Evolutionary conservation across 2,797 vertebrate genomes (phyloP), one percentile per base, ranked within the genome.

Genomic region (Helicolenus hilgendorfi): DNA sequence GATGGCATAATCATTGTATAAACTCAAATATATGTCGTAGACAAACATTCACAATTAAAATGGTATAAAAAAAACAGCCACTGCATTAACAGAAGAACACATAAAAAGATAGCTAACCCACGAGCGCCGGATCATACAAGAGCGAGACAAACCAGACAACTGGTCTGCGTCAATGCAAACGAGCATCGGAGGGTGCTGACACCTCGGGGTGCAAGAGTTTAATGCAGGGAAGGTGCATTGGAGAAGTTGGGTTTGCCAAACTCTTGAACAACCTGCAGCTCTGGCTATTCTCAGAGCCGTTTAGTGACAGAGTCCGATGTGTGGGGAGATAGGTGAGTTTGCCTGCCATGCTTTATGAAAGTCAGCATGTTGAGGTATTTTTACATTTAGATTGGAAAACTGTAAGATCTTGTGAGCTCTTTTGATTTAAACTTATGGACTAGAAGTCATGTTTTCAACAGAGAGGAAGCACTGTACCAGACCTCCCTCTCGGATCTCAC

Each of bases 1-100:
- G 94, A 96, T 75, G 72, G 77, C 71, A 18, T 55, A 81, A 55
- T 88, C 18, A 13, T 84, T 36, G 92, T 96, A 89, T 59, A 86
- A 94, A 97, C 86, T 62, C 76, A 92, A 49, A 96, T 89, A 92
- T 82, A 72, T 95, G 89, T 90, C 91, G 81, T 76, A 88, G 93
- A 91, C 90, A 93, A 92, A 95, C 92, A 89, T 93, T 95, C 91
- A 97, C 94, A 91, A 92, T 91, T 78, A 71, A 95, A 91, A 95
- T 93, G 79, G 81, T 93, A 86, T 87, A 60, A 78, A 79, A 79
- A 64, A 88, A 86, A 87, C 74, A 55, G 75, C 79, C 75, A 91
- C 84, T 86, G 78, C 87, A 35, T 56, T 10, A 88, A 95, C 70
- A 81, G 49, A 82, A 86, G 65, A 77, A 92, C 83, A 90, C 84